Evolutionary conservation across 2,888 invertebrate genomes (phyloP).

Genomic region (Drosophila rellima): DNA sequence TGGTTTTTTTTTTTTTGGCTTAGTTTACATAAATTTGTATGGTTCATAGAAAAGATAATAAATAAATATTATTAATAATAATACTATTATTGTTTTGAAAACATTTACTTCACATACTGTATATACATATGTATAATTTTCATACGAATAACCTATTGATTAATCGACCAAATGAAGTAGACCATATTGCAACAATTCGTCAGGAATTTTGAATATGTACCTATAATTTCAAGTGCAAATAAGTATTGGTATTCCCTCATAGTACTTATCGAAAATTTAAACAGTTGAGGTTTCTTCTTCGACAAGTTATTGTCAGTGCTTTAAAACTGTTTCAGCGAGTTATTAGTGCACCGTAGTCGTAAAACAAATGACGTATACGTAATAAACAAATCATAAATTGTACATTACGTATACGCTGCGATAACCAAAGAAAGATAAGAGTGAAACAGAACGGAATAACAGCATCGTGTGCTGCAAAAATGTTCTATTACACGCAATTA

Average conservation of each 20-base stretch:
- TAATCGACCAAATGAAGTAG: background rate
- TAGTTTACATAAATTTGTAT: no score
- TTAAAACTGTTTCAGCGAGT: conserved; percentile 7
- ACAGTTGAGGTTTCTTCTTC: background rate
- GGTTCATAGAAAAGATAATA: no score
- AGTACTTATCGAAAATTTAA: background rate
- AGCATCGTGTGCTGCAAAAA: conserved; percentile 16
- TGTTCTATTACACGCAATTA: conserved; percentile 30
- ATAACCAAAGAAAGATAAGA: conserved; percentile 39
- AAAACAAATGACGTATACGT: conserved; percentile 59
- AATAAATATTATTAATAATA: no score
- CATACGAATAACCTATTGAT: no score
- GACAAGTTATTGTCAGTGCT: conserved; percentile 7
- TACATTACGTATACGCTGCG: conserved; percentile 62
- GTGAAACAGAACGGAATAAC: background rate
- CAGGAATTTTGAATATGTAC: background rate
- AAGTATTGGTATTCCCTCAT: background rate
- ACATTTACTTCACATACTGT: no score
- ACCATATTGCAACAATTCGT: background rate
- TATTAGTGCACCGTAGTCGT: conserved; percentile 14
- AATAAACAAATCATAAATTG: conserved; percentile 39
- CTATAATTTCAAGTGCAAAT: background rate
- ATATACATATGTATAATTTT: no score
- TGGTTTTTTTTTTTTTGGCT: no score
- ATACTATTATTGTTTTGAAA: no score